Percentiles rank a stretch among this genome's conserved stretches.
Evolutionary conservation across 2,888 invertebrate species (phyloP).

Genomic region (Willowsia nigromaculata): DNA sequence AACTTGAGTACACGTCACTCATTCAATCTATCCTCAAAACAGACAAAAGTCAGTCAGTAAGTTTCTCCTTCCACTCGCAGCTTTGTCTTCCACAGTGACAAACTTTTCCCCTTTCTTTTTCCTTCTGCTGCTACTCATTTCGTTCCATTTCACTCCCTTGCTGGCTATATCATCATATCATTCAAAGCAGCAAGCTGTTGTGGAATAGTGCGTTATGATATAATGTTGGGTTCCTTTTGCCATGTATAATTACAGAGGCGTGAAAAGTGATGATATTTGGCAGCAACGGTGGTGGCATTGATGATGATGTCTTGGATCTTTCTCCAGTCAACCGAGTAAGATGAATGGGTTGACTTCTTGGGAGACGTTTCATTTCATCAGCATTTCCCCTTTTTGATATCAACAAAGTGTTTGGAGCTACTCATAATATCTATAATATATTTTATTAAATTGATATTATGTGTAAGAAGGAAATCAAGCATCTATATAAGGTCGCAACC

Average conservation of each 20-base stretch:
- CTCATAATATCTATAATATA: not conserved
- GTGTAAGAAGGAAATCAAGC: too few species aligned
- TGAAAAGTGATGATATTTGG: not conserved
- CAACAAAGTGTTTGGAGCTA: not conserved
- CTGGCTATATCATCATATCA: constrained; percentile 7
- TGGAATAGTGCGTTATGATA: too few species aligned
- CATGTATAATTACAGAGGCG: not conserved
- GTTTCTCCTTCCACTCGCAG: not conserved
- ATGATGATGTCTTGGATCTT: constrained; percentile 2
- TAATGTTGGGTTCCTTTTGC: too few species aligned
- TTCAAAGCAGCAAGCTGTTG: not conserved
- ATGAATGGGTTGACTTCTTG: constrained; percentile 2
- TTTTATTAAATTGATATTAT: not conserved
- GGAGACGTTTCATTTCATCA: constrained; percentile 9
- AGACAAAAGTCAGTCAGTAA: not conserved
- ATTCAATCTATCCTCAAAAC: not conserved
- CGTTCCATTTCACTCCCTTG: constrained; percentile 27
- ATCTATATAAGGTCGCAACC: not conserved
- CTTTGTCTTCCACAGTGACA: not conserved
- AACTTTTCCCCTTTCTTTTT: not conserved
- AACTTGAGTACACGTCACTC: not conserved
- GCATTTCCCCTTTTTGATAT: not conserved
- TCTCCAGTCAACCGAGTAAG: constrained; percentile 10
- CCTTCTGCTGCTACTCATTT: constrained; percentile 16
- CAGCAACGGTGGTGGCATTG: not conserved